A percentile compares a stretch with the other conserved stretches of the same genome.
Conservation (phyloP, 2,797 vertebrate species). For the Botia almorhae region DNA sequence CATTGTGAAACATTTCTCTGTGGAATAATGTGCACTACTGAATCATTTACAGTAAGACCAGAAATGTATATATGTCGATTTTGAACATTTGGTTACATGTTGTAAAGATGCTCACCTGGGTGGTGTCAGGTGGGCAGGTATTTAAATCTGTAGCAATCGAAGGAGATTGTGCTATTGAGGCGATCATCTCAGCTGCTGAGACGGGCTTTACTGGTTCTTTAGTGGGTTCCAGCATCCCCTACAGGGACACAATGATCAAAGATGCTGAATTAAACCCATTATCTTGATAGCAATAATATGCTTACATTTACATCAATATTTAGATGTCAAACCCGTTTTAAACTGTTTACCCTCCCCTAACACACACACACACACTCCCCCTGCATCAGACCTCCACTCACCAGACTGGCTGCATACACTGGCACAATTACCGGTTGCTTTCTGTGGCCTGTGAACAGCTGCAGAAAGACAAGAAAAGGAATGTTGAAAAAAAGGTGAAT, state of each 20-base stretch:
- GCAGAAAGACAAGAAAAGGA: constrained; percentile 32
- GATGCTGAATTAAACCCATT: not conserved
- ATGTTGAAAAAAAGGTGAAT: not conserved
- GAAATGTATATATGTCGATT: no score
- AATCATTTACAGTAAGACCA: no score
- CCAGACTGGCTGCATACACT: constrained; percentile 97
- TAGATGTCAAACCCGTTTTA: not conserved
- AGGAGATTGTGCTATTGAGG: constrained; percentile 90
- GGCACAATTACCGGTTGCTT: constrained; percentile 98
- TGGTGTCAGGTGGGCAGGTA: constrained; percentile 83
- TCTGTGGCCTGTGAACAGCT: constrained; percentile 98
- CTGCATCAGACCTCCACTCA: constrained; percentile 74
- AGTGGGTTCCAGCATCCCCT: constrained; percentile 99
- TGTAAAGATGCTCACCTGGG: constrained; percentile 82
- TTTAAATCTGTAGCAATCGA: constrained; percentile 80
- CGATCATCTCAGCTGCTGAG: constrained; percentile 97
- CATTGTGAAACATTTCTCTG: no score
- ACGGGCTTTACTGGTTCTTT: constrained; percentile 96
- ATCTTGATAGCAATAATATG: not conserved
- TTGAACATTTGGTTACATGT: no score
- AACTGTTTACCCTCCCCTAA: not conserved
- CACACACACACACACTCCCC: not conserved
- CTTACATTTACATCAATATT: not conserved
- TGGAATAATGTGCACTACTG: no score
- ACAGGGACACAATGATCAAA: not conserved